Evolutionary conservation across 2,797 vertebrate species (phyloP).

Genomic region (Ibycter americanus): DNA sequence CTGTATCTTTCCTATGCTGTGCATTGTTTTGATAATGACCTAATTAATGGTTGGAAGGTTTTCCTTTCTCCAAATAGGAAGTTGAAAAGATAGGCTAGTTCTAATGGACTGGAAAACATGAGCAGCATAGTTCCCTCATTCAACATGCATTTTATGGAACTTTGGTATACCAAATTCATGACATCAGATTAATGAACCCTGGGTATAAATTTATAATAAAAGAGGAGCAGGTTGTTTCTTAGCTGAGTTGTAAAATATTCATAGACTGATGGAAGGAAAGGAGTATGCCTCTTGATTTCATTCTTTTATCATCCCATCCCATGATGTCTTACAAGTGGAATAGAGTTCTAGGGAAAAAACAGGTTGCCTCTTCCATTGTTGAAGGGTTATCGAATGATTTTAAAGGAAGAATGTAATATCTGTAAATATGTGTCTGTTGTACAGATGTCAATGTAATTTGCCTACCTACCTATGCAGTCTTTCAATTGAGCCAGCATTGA

Average conservation of each 20-base stretch:
- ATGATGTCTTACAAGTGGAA: not conserved
- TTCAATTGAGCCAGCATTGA: not conserved
- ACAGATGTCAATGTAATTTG: not conserved
- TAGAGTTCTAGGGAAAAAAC: not conserved
- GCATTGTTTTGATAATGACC: not conserved
- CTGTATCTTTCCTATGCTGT: not conserved
- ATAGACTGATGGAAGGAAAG: not conserved
- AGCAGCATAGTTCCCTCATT: not conserved
- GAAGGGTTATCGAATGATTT: not conserved
- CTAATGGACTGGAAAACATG: not conserved
- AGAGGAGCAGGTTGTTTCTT: not conserved
- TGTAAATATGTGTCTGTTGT: not conserved
- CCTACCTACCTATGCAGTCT: not conserved
- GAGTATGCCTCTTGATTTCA: accelerated
- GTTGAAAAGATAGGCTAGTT: not conserved
- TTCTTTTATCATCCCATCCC: not conserved
- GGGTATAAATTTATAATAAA: not conserved
- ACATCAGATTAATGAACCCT: not conserved
- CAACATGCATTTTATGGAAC: accelerated
- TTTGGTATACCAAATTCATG: not conserved
- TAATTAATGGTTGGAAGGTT: not conserved
- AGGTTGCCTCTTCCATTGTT: not conserved
- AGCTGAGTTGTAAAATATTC: not conserved
- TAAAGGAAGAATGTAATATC: not conserved
- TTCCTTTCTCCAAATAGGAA: not conserved